Conservation (phyloP, 2,888 invertebrate species). For the Luperina testacea region DNA sequence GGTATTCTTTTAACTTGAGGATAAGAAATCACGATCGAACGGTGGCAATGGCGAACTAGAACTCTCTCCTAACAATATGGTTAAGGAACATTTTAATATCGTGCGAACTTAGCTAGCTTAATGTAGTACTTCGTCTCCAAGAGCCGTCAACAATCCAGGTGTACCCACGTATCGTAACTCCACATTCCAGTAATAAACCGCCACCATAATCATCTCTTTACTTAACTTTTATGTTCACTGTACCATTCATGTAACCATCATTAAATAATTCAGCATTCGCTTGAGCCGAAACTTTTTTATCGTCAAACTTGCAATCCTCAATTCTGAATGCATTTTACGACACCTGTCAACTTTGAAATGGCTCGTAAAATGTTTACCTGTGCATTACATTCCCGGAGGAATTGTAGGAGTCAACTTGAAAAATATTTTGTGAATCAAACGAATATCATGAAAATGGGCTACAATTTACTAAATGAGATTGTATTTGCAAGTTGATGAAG, state of each 20-base stretch:
- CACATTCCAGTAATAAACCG: slow-evolving; percentile 32
- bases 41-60: background rate
- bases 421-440: slow-evolving; percentile 34
- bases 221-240: slow-evolving; percentile 35
- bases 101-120: background rate
- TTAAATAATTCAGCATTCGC: slow-evolving; percentile 57
- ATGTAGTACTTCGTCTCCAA: background rate
- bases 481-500: slow-evolving; percentile 16
- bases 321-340: slow-evolving; percentile 66
- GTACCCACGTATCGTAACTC: slow-evolving; percentile 36
- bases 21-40: slow-evolving; percentile 14
- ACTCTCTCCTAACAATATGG: background rate
- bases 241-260: slow-evolving; percentile 48
- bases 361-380: slow-evolving; percentile 60
- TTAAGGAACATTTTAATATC: slow-evolving; percentile 12
- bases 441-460: slow-evolving; percentile 33
- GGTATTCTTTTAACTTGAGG: slow-evolving; percentile 6
- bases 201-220: slow-evolving; percentile 10
- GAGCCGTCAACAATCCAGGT: slow-evolving; percentile 18
- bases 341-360: slow-evolving; percentile 61
- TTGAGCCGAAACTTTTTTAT: slow-evolving; percentile 58
- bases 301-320: slow-evolving; percentile 59
- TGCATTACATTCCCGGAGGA: slow-evolving; percentile 40
- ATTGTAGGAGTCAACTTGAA: slow-evolving; percentile 17
- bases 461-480: slow-evolving; percentile 27